Percentiles rank a stretch among this genome's conserved stretches.
These are phyloP conservation scores for Stenopsyche tienmushanensis DNA, from an alignment of 1,140 invertebrate species.

Conservation along the genomic window DNA sequence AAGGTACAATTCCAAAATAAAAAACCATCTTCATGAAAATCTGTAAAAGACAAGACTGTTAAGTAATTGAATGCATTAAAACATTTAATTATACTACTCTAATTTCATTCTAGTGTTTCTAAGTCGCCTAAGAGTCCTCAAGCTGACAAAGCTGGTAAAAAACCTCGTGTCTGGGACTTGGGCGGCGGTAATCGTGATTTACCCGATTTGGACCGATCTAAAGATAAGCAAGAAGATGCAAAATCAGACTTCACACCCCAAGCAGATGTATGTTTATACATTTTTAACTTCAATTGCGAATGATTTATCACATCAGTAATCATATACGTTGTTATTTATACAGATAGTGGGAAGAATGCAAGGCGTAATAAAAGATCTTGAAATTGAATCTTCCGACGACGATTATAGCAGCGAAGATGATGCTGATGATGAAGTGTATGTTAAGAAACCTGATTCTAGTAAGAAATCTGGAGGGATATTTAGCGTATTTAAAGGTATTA, in stretches of 20 bases:
- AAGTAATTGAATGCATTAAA: not conserved
- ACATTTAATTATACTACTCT: conserved; percentile 22
- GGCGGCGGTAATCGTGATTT: conserved; percentile 78
- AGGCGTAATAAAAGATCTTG: conserved; percentile 69
- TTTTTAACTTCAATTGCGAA: not conserved
- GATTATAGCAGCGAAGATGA: conserved; percentile 60
- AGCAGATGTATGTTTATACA: conserved; percentile 58
- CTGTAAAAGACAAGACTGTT: too few relatives aligned
- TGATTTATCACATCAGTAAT: too few relatives aligned
- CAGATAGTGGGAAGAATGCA: conserved; percentile 82
- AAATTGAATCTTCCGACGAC: conserved; percentile 61
- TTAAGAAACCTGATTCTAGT: conserved; percentile 52
- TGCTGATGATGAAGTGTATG: conserved; percentile 50
- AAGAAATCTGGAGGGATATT: conserved; percentile 67
- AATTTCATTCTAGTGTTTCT: conserved; percentile 46
- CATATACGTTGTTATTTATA: conserved; percentile 29
- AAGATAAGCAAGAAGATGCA: conserved; percentile 70
- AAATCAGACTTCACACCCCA: conserved; percentile 61
- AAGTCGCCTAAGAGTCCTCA: conserved; percentile 63
- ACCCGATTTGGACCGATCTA: conserved; percentile 80
- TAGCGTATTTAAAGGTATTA: conserved; percentile 73
- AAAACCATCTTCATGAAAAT: too few relatives aligned
- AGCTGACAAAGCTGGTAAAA: conserved; percentile 78
- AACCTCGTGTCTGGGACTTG: conserved; percentile 87
- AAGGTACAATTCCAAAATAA: conserved; percentile 43